These are phyloP conservation scores for Mesorhabditis belari DNA, from an alignment of 2,888 invertebrate genomes.

Conservation along the genomic window DNA sequence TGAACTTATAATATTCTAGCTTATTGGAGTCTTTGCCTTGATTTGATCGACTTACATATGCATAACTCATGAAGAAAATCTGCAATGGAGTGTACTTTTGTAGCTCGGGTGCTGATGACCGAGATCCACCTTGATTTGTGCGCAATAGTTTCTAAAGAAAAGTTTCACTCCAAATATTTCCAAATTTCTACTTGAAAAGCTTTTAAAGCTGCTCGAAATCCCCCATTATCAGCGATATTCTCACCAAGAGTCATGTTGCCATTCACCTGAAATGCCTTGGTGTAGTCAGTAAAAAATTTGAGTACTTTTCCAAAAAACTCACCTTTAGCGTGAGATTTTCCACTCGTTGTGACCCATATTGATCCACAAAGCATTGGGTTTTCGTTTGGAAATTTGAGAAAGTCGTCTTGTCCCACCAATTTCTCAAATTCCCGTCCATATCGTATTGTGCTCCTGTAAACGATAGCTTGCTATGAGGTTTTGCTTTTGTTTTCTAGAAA, in stretches of 20 bases:
- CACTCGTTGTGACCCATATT: constrained; percentile 2
- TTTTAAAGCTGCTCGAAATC: constrained; percentile 3
- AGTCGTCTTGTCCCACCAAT: constrained; percentile 8
- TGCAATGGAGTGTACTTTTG: constrained; percentile 7
- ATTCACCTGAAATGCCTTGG: constrained; percentile 9
- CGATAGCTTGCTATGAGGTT: too few relatives aligned
- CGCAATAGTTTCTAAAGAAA: background rate
- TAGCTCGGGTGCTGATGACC: background rate
- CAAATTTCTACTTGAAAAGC: constrained; percentile 1
- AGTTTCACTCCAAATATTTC: background rate
- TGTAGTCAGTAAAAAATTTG: too few relatives aligned
- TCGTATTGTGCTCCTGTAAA: constrained; percentile 6
- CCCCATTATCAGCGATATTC: constrained; percentile 14
- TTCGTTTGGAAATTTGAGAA: constrained; percentile 1
- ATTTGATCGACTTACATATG: constrained; percentile 5
- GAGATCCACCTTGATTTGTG: background rate
- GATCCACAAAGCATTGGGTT: constrained; percentile 5
- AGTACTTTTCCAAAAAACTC: too few relatives aligned
- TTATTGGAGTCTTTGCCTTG: too few relatives aligned
- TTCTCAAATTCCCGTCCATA: constrained; percentile 5
- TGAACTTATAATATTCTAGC: too few relatives aligned
- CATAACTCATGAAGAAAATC: constrained; percentile 9
- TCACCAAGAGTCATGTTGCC: constrained; percentile 6
- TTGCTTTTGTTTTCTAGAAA: too few relatives aligned
- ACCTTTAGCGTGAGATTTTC: background rate